Evolutionary conservation across 30 jellyfish, hydroid and myxozoan genomes (phyloP), one percentile per base, ranked within the genome.

Genomic region (Aurelia coerulea): DNA sequence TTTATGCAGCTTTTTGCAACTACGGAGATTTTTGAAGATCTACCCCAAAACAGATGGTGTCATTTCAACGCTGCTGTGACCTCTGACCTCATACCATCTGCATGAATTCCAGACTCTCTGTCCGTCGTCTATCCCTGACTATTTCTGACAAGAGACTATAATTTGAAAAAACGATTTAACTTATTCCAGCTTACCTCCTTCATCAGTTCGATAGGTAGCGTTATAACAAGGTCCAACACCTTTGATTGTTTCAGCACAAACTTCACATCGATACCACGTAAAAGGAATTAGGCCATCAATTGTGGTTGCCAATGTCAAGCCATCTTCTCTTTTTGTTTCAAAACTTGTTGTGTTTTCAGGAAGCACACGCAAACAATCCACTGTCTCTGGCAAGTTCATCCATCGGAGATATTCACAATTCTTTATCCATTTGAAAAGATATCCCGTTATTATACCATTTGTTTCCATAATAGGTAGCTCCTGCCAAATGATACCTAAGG

Each of bases 181-280:
- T 5, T 5, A 14, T 42, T 18, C 6, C 50, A 60, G 4, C 77
- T 31, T 77, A 70, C 91, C 84, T 46, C 80, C 84, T 68, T 81
- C 91, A 54, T 69, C 84, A 16, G 91, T 81, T 23, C 73, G 67
- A 46, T 66, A 68, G 31, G 29, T 81, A 64, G 29, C 16, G 23
- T 35, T 53, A 16, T 53, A 29, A 74, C 91, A 81, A 6, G 84
- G 77, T 34, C 91, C 91, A 35, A 12, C 58, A 4, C 91, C 91
- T 51, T 58, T 72, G 15, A n/a, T 49, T 4, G 91, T 81, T n/a
- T 77, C 75, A 12, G 81, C 91, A 68, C 91, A 81, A 2, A 81
- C 73, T 14, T 51, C 84, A 32, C 59, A 81, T 17, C 46, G 69
- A 68, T 81, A 81, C 53, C 16, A 10, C 12, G 78, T 68, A 56